Evolutionary conservation across 2,888 invertebrate species (phyloP), one percentile per base, ranked within the genome.

Genomic region (Cerastis leucographa): DNA sequence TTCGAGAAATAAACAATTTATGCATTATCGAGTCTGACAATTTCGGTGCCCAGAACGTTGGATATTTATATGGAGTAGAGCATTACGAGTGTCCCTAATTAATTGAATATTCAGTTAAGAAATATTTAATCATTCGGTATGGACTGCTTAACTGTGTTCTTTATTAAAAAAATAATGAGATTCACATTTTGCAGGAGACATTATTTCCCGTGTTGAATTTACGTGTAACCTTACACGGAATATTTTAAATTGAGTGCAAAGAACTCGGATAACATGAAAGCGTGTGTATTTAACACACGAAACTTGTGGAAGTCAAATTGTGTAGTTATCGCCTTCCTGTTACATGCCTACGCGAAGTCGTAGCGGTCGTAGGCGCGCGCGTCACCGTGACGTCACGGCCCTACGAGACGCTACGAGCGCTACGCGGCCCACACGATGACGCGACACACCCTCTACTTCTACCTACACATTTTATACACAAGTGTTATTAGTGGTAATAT

Each of bases 1-100:
- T 93, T 93, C 92, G 91, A 92, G 91, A 92, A 92, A 93, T 84
- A 94, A 94, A 94, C 92, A 94, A 93, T 94, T 94, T 93, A 92
- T 93, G 89, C 86, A 90, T 90, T 92, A 93, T 93, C 90, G 91
- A 90, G 89, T 89, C 90, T 90, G 93, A 93, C 92, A 92, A 90
- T 92, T 91, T 91, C 85, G 90, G 88, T 87, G 85, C 86, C 87
- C 87, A 85, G 84, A 86, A 83, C 81, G 86, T 87, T 87, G 85
- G 87, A 85, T 88, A 87, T 86, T 86, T 85, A 87, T 76, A 84
- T 81, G 74, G 78, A 80, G 84, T 79, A 78, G 77, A 83, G 77
- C 70, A 71, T 79, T 78, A 35, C 72, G 71, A 71, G 75, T 79
- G 71, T 71, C 61, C 66, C 66, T 80, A 80, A 83, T 86, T 87